Base-by-base conservation (phyloP, 2,797 vertebrate genomes). In the Acestrorhynchus altus region DNA sequence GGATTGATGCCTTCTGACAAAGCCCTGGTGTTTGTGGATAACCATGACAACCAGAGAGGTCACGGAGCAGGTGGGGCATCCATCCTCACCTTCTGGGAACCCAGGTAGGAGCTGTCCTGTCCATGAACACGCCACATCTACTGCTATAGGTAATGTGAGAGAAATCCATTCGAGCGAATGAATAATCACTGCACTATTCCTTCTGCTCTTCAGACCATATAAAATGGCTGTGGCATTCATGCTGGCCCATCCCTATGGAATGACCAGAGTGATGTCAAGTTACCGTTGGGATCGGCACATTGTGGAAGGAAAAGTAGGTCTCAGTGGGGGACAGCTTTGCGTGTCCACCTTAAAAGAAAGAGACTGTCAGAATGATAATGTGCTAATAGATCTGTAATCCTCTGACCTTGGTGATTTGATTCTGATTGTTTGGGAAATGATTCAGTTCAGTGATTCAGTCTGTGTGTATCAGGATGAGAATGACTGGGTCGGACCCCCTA, bases 11-110 rank as follows among this genome's bases (percentile, higher is more conserved):
- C 91, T 46, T 90, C 88, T 0, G 84, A 94, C 76, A 90, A 80
- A 89, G 93, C 94, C 0, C 59, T 95, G 66, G 94, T 95, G 39
- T 95, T 96, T 87, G 92, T 95, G 83, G 94, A 95, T 72, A 96
- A 96, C 64, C 94, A 96, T 0, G 94, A 96, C 84, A 95, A 94
- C 76, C 92, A 94, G 77, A 86, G 95, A 20, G 93, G 94, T 0
- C 93, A 94, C 0, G 94, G 93, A n/a, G 92, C 93, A 0, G 93
- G 94, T 0, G 93, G 93, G 73, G 49, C 88, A 44, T 91, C 94
- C n/a, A 79, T 95, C 78, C 87, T 95, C 0, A 94, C 94, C 0
- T 94, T 95, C 90, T 94, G 91, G 92, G 92, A 95, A 1, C 0
- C 92, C 26, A 90, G 94, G 94, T 95, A 86, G 15, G 66, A 75